Base-by-base conservation (phyloP, 2,113 vertebrate genomes). In the Dicrurus megarhynchus region DNA sequence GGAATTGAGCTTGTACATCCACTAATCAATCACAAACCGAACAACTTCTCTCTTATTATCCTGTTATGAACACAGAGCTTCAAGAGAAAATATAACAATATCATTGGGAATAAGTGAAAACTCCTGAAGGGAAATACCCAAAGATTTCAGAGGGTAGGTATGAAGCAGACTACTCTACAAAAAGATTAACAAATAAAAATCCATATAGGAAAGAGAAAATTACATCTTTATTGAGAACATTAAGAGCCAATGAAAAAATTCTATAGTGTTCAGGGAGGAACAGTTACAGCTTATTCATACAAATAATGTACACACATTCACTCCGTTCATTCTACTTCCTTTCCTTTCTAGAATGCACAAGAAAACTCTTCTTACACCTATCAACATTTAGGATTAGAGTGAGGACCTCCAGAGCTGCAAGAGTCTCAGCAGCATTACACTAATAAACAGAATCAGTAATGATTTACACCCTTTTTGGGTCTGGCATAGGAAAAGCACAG, bases 11-110 rank as follows among this genome's bases (percentile, higher is more conserved):
- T 42, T 80, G 84, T 87, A 93, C 49, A 93, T 94, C 90, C 84
- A 84, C 91, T 95, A 97, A 96, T 97, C 95, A 96, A 95, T 94
- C 84, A 95, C 56, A 95, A 95, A 87, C 44, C 0, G 0, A 97
- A 88, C 61, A 80, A 65, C 67, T 94, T 83, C 55, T 55, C 89
- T 70, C 81, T 32, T 71, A 35, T 83, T 80, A 65, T 56, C 33
- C 67, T 92, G n/a, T 68, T 90, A 79, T 19, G 81, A 94, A 74
- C 56, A 91, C 15, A 83, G 24, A 9, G 5, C 44, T 80, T 88
- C 60, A 79, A 37, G 61, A 70, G 35, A 90, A 87, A 97, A 89
- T n/a, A n/a, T 2, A 91, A 89, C 71, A n/a, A 61, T 57, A 89
- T 90, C 53, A 81, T 32, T 2, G 17, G 71, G 76, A 96, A 59